phyloP scores from a whole-genome alignment of 1,140 invertebrate genomes.

The Caenorhabditis tropicalis region DNA sequence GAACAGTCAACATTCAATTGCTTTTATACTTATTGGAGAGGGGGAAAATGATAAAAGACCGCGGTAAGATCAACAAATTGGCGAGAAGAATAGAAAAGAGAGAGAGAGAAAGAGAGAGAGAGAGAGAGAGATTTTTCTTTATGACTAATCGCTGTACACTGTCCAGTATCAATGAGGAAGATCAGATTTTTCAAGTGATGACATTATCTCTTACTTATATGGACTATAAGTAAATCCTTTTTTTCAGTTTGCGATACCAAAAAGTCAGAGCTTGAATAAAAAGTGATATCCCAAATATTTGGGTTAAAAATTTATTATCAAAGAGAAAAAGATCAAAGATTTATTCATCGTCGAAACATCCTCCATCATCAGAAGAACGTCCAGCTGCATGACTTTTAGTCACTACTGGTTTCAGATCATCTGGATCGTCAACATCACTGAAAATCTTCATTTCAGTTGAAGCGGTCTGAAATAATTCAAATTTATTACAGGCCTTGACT shows the following conservation, averaged over 20 bases:
- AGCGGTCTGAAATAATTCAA: neutral
- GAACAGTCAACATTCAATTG: constrained; percentile 4
- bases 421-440: neutral
- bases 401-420: constrained; percentile 3
- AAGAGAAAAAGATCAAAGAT: too few species aligned
- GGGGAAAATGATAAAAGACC: neutral
- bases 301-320: too few species aligned
- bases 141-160: neutral
- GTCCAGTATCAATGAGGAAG: neutral
- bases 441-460: neutral
- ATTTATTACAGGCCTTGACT: neutral
- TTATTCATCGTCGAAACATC: neutral
- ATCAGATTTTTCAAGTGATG: too few species aligned
- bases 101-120: neutral
- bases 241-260: too few species aligned
- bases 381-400: neutral
- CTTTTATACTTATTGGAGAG: neutral
- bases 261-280: too few species aligned
- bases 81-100: neutral
- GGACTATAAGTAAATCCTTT: too few species aligned
- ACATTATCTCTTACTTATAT: too few species aligned
- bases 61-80: neutral
- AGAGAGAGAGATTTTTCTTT: neutral
- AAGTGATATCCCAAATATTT: too few species aligned
- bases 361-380: neutral